These are phyloP conservation scores for Carettochelys insculpta DNA, from an alignment of 2,113 vertebrate species.

Conservation along the genomic window DNA sequence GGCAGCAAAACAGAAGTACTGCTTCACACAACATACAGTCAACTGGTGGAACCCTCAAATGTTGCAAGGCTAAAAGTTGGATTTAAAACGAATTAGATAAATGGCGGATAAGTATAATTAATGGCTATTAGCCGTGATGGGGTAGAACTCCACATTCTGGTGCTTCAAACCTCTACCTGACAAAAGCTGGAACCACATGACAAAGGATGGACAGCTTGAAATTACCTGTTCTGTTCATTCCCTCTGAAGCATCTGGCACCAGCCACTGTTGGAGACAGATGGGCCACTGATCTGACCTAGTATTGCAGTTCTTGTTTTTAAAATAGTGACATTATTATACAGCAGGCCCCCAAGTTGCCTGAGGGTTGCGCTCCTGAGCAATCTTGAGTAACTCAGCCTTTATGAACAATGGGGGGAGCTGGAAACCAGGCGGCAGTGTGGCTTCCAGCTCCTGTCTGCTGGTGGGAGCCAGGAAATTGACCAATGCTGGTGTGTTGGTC, in stretches of 20 bases:
- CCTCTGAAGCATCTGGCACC: background rate
- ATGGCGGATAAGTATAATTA: background rate
- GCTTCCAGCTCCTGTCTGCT: too few relatives aligned
- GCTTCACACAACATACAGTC: background rate
- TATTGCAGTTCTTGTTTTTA: background rate
- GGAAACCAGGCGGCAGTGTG: too few relatives aligned
- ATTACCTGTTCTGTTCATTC: background rate
- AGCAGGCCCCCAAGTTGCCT: too few relatives aligned
- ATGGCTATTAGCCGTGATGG: background rate
- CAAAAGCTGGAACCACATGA: background rate
- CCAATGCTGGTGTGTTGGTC: too few relatives aligned
- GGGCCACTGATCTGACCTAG: background rate
- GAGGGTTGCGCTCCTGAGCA: too few relatives aligned
- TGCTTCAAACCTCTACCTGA: background rate
- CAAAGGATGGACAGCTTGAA: background rate
- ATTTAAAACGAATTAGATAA: background rate
- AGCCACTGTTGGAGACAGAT: background rate
- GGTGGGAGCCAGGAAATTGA: too few relatives aligned
- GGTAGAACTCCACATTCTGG: background rate
- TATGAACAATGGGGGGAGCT: too few relatives aligned
- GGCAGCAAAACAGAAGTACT: background rate
- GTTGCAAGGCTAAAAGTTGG: background rate
- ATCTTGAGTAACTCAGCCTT: too few relatives aligned
- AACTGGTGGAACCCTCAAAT: background rate
- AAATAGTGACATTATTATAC: background rate